Evolutionary conservation across 2,113 vertebrate species (phyloP), one percentile per base, ranked within the genome.

Genomic region (Phoenicopterus ruber): DNA sequence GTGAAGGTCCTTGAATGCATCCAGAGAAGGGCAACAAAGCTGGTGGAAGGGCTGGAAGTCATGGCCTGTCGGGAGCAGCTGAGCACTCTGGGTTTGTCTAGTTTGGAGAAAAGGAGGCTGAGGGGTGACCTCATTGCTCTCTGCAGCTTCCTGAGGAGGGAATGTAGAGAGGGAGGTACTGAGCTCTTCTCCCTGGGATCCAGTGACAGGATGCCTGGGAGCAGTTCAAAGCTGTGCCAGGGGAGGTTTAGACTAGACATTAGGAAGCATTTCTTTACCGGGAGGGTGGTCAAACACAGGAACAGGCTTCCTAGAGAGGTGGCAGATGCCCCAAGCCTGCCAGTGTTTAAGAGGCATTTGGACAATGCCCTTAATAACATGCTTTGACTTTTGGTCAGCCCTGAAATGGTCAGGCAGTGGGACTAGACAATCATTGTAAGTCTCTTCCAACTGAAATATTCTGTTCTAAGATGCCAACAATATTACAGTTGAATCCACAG

Each of bases 191-290:
- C 18, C 26, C 49, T 71, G 18, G n/a, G 9, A 54, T 40, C 49
- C 28, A 31, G n/a, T 11, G n/a, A 31, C 15, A 42, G 15, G 21
- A 42, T 4, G 1, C 3, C 1, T 26, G 4, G 46, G 34, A n/a
- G 32, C 5, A 12, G 46, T 4, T 69, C 66, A 69, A 73, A 55
- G 38, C 29, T n/a, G 36, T 4, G 2, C 8, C 31, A 28, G 31
- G 24, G 7, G 24, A 83, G 21, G 26, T 63, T 54, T 4, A 55
- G 21, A 63, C 32, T 38, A 6, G 32, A 54, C 34, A 63, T 21
- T 5, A 63, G 32, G 38, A 46, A n/a, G 6, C 24, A 42, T 14
- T 77, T n/a, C 21, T 52, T 71, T 40, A 50, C 13, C 1, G 3
- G n/a, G 31, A 52, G 55, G 19, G 29, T 62, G 25, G 25, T 52